Conservation (phyloP, 2,888 invertebrate species). For the Mythimna pallens region DNA sequence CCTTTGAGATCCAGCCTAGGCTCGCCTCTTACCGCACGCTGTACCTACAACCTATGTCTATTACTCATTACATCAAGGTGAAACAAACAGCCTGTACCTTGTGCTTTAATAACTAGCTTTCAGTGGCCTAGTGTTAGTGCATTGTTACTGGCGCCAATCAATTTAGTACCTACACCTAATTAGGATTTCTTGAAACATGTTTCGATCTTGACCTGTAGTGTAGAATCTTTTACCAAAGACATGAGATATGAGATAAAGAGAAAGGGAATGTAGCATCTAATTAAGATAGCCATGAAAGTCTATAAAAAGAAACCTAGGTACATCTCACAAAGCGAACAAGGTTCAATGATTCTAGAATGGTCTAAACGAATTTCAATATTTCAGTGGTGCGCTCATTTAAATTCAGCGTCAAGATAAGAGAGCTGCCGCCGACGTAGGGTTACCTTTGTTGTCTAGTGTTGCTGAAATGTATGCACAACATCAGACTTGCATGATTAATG, state of each 20-base stretch:
- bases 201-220: constrained; percentile 18
- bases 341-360: constrained; percentile 27
- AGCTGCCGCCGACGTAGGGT: neutral
- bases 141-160: constrained; percentile 53
- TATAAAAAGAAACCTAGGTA: constrained; percentile 11
- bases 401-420: constrained; percentile 25
- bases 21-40: constrained; percentile 86
- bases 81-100: constrained; percentile 77
- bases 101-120: constrained; percentile 64
- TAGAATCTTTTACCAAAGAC: constrained; percentile 21
- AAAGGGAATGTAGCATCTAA: constrained; percentile 23
- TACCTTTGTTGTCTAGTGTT: constrained; percentile 22
- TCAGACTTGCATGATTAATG: constrained; percentile 11
- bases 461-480: constrained; percentile 20
- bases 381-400: constrained; percentile 28
- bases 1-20: constrained; percentile 88
- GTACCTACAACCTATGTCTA: constrained; percentile 81
- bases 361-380: constrained; percentile 3
- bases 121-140: constrained; percentile 56
- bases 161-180: constrained; percentile 31
- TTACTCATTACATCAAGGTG: constrained; percentile 86
- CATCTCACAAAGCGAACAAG: neutral
- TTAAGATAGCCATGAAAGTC: constrained; percentile 21
- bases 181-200: constrained; percentile 19
- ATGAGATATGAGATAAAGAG: constrained; percentile 27